A percentile compares a stretch with the other conserved stretches of the same genome.
Conservation (phyloP, 2,888 invertebrate species). For the Diarsia rubi region DNA sequence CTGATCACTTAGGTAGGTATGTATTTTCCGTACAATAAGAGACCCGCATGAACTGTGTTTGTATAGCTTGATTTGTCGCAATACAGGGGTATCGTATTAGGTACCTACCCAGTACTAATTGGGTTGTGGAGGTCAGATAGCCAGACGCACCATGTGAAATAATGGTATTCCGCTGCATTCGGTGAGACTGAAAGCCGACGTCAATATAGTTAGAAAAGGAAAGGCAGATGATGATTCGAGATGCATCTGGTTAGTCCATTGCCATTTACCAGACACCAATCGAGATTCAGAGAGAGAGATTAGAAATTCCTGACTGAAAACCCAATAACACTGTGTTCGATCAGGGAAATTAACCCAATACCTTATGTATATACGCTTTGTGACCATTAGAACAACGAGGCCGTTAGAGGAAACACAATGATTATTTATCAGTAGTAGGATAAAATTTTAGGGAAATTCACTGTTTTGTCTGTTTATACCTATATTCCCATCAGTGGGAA, state of each 20-base stretch:
- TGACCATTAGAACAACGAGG: not conserved
- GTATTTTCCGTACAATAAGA: too few relatives aligned
- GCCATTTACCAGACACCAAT: not conserved
- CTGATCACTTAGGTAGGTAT: too few relatives aligned
- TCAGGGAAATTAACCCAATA: not conserved
- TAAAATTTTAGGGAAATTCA: not conserved
- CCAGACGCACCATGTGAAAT: not conserved
- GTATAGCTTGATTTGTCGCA: too few relatives aligned
- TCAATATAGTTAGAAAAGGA: not conserved
- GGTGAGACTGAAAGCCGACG: not conserved
- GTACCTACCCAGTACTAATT: not conserved
- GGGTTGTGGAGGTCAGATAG: too few relatives aligned
- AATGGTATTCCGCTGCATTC: not conserved
- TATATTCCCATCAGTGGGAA: constrained; percentile 7
- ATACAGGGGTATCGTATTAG: not conserved
- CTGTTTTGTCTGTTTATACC: not conserved
- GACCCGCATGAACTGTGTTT: too few relatives aligned
- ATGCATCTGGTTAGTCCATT: not conserved
- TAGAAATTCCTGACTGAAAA: not conserved
- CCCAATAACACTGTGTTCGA: not conserved
- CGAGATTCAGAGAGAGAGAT: too few relatives aligned
- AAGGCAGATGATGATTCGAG: not conserved
- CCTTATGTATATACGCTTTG: not conserved
- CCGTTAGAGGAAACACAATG: not conserved
- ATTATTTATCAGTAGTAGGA: not conserved